Evolutionary conservation across 2,113 vertebrate genomes (phyloP), one percentile per base, ranked within the genome.

Genomic region (Plecotus auritus): DNA sequence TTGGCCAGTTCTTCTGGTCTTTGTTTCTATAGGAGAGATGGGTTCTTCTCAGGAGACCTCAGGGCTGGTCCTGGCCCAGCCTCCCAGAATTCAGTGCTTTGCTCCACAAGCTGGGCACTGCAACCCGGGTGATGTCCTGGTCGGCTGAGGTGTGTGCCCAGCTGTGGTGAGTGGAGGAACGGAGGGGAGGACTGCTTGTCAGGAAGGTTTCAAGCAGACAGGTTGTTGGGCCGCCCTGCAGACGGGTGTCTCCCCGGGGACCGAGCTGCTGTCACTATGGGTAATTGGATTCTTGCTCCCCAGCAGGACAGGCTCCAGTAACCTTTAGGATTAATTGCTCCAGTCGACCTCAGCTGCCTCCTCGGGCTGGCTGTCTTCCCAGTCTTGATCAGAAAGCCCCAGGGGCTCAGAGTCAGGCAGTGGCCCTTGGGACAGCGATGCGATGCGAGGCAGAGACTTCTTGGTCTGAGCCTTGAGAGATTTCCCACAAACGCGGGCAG

Each of bases 291-390:
- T 97, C 92, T 90, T 95, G 78, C 67, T 96, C 83, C 91, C 51
- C 35, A 83, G 84, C 92, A 95, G 78, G 93, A 96, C 47, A 59
- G 73, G 5, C 93, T 93, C 91, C 22, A 20, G 93, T 97, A 96
- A 95, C 95, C 97, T 97, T 98, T 97, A 96, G 96, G 97, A 97
- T 97, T 97, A 97, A 97, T 97, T 96, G 95, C 94, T 97, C 76
- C 67, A 54, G 88, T 22, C 1, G 13, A 95, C 96, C 96, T 95
- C 74, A n/a, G 90, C 80, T 9, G 83, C 93, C 88, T 28, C 26
- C 82, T 87, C 64, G 30, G 56, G 78, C 83, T 81, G 74, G 54
- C 95, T 96, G 69, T 80, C 85, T 47, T 92, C 92, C 40, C 13
- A 28, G 42, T 94, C 66, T 91, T 90, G 74, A 93, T 87, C 74